Evolutionary conservation across 2,888 invertebrate species (phyloP).

Genomic region (Euspilapteryx auroguttella): DNA sequence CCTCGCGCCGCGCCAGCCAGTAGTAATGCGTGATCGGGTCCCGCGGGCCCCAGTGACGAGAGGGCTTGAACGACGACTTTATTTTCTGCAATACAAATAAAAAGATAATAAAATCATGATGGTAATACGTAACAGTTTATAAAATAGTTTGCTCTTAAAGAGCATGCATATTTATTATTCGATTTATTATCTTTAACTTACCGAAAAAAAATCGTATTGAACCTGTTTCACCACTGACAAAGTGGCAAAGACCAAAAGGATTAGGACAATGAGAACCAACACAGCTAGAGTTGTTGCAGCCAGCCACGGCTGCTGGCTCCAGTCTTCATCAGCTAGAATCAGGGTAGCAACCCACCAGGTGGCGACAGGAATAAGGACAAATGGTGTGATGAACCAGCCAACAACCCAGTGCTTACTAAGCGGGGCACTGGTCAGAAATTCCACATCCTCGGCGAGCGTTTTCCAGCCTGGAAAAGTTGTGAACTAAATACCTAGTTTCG

Average conservation of each 20-base stretch:
- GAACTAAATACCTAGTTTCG: no score
- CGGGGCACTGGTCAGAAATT: constrained; percentile 34
- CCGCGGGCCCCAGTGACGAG: constrained; percentile 45
- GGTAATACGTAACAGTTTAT: not conserved
- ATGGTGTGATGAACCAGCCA: constrained; percentile 29
- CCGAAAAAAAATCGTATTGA: constrained; percentile 25
- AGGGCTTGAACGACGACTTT: constrained; percentile 34
- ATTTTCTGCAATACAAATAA: constrained; percentile 28
- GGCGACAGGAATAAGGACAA: constrained; percentile 16
- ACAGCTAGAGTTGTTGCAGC: constrained; percentile 13
- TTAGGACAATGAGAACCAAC: constrained; percentile 9
- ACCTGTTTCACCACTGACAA: constrained; percentile 27
- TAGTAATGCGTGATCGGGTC: constrained; percentile 47
- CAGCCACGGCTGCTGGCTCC: constrained; percentile 20
- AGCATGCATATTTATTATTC: no score
- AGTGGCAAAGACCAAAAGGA: constrained; percentile 16
- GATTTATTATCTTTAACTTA: constrained; percentile 7
- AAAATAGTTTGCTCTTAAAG: no score
- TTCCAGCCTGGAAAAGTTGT: constrained; percentile 38
- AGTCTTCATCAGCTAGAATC: constrained; percentile 11
- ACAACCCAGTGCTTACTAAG: constrained; percentile 24
- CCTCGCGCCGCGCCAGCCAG: constrained; percentile 35
- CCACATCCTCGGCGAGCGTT: constrained; percentile 29
- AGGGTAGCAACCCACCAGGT: constrained; percentile 25
- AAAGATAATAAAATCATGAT: constrained; percentile 1